Percentiles rank a stretch among this genome's conserved stretches.
phyloP scores from a whole-genome alignment of 2,888 invertebrate genomes.

The Macrosiphum euphorbiae region DNA sequence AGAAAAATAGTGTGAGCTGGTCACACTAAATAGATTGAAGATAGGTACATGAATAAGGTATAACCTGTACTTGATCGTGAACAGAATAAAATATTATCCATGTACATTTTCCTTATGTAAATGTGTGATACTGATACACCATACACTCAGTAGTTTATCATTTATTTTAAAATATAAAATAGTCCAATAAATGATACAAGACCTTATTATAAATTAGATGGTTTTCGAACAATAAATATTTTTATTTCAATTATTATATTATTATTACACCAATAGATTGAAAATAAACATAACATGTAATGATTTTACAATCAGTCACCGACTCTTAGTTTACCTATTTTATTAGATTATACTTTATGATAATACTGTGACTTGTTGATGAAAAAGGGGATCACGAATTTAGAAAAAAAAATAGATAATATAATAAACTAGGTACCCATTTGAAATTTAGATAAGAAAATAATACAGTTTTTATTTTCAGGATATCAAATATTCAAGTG shows the following conservation, averaged over 20 bases:
- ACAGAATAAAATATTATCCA: neutral
- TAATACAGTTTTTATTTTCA: neutral
- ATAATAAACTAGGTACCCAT: neutral
- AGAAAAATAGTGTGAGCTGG: neutral
- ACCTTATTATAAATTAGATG: neutral
- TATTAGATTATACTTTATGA: neutral
- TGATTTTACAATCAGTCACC: neutral
- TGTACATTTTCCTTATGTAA: neutral
- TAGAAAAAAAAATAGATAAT: neutral
- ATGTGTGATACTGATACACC: neutral
- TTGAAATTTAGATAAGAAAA: neutral
- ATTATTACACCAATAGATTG: neutral
- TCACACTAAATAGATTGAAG: neutral
- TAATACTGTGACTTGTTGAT: neutral
- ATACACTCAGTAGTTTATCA: neutral
- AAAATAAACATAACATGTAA: neutral
- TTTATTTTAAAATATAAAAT: neutral
- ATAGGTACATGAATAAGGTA: neutral
- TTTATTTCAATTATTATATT: neutral
- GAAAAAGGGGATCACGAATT: neutral
- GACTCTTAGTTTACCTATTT: neutral
- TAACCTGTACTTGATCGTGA: neutral
- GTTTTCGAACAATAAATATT: neutral
- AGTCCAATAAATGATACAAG: neutral
- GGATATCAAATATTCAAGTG: neutral